Evolutionary conservation across 2,113 vertebrate species (phyloP).

Genomic region (Euleptes europaea): DNA sequence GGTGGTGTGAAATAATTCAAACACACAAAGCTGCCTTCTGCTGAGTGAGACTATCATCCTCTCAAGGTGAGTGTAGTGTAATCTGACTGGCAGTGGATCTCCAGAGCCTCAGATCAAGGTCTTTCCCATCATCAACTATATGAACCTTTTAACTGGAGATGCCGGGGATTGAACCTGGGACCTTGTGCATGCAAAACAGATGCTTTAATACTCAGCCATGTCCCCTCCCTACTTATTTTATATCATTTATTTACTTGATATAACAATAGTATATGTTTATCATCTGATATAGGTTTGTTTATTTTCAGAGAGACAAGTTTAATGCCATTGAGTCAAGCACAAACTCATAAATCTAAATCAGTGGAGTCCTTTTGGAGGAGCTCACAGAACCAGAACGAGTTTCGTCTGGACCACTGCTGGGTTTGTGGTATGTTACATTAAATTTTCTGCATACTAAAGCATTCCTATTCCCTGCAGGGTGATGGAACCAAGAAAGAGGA

Average conservation of each 20-base stretch:
- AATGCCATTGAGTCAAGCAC: slow-evolving; percentile 31
- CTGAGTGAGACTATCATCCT: too few species aligned
- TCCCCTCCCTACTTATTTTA: too few species aligned
- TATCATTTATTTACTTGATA: neutral
- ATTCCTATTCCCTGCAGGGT: slow-evolving; percentile 43
- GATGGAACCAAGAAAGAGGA: slow-evolving; percentile 1
- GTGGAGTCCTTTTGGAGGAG: neutral
- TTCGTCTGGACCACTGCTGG: slow-evolving; percentile 50
- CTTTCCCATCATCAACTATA: too few species aligned
- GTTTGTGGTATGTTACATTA: slow-evolving; percentile 30
- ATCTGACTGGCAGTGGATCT: too few species aligned
- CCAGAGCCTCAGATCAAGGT: too few species aligned
- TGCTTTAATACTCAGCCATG: too few species aligned
- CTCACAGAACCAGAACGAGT: slow-evolving; percentile 41
- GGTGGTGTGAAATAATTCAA: too few species aligned
- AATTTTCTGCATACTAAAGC: slow-evolving; percentile 16
- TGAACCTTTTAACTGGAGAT: too few species aligned
- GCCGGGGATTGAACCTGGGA: too few species aligned
- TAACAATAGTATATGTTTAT: neutral
- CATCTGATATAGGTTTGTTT: neutral
- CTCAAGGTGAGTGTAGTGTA: too few species aligned
- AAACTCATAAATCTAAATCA: slow-evolving; percentile 33
- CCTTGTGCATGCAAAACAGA: too few species aligned
- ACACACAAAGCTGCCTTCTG: too few species aligned
- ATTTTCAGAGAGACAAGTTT: slow-evolving; percentile 38